Evolutionary conservation across 2,113 vertebrate genomes (phyloP).

Genomic region (Gnathonemus echidnorhynchus): DNA sequence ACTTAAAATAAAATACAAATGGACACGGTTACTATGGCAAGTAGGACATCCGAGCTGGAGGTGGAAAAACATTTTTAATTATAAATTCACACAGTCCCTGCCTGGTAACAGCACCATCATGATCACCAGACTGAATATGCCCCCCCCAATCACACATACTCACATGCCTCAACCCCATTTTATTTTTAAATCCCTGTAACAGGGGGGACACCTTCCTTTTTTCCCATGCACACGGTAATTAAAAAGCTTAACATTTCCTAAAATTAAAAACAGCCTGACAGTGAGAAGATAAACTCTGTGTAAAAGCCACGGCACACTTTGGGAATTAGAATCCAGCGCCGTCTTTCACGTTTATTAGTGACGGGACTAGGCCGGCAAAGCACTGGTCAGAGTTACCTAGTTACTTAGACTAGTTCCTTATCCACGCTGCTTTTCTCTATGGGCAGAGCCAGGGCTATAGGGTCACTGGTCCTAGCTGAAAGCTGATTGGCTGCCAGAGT

Average conservation of each 20-base stretch:
- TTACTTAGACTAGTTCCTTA: not conserved
- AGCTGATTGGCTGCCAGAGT: not conserved
- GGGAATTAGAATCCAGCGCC: not conserved
- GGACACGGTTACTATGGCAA: not conserved
- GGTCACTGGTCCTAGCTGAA: not conserved
- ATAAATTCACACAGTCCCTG: not conserved
- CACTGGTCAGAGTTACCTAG: not conserved
- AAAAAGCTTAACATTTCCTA: not conserved
- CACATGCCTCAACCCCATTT: not conserved
- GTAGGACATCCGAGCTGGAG: not conserved
- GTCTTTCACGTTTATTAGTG: not conserved
- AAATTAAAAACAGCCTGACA: not conserved
- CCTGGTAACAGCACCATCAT: not conserved
- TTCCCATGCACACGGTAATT: not conserved
- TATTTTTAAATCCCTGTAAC: not conserved
- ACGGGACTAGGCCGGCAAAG: not conserved
- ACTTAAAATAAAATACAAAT: not conserved
- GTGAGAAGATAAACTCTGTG: not conserved
- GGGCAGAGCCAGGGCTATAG: not conserved
- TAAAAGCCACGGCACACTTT: not conserved
- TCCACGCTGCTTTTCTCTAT: not conserved
- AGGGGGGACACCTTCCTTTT: not conserved
- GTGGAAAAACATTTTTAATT: not conserved
- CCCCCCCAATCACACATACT: not conserved
- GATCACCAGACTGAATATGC: not conserved